These are phyloP conservation scores for Megathymus violae DNA, from an alignment of 1,140 invertebrate genomes.

Conservation along the genomic window DNA sequence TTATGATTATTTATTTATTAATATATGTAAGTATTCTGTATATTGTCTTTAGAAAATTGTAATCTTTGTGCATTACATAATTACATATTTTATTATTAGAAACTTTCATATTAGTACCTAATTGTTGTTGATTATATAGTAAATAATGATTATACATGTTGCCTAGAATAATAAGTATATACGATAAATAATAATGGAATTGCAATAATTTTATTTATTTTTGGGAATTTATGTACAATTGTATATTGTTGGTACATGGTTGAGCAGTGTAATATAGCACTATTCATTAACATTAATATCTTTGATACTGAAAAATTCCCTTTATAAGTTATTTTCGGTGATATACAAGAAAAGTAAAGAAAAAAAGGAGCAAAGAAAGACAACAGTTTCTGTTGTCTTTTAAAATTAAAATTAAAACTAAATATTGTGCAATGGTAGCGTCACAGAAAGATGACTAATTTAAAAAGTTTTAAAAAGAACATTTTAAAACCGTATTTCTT, in stretches of 20 bases:
- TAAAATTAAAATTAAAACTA: too few species aligned
- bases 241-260: background rate
- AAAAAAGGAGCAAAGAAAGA: too few species aligned
- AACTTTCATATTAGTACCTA: slow-evolving; percentile 50
- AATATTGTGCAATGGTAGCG: too few species aligned
- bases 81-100: background rate
- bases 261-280: background rate
- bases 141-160: slow-evolving; percentile 48
- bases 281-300: too few species aligned
- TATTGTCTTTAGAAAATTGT: slow-evolving; percentile 23
- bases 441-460: too few species aligned
- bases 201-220: slow-evolving; percentile 20
- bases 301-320: too few species aligned
- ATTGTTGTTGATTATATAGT: slow-evolving; percentile 64
- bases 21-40: slow-evolving; percentile 5
- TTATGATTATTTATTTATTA: too few species aligned
- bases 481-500: too few species aligned
- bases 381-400: too few species aligned
- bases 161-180: slow-evolving; percentile 45
- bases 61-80: background rate
- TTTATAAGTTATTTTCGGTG: too few species aligned
- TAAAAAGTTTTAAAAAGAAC: too few species aligned
- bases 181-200: slow-evolving; percentile 16
- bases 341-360: too few species aligned
- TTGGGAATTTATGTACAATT: slow-evolving; percentile 13